A percentile compares a stretch with the other conserved stretches of the same genome.
Conservation (phyloP, 2,797 vertebrate genomes). For the Cuculus canorus region DNA sequence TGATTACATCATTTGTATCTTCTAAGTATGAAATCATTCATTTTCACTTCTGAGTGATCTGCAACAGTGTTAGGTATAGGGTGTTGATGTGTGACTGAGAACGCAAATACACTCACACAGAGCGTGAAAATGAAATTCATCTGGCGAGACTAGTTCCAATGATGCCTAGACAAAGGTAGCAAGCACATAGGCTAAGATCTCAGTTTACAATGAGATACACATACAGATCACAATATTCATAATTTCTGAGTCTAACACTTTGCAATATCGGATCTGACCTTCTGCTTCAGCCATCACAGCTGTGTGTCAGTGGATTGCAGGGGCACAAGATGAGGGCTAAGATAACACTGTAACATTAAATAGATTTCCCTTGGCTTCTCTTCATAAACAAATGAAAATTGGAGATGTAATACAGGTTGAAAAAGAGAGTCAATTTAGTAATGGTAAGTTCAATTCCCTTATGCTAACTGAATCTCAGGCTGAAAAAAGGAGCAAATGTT, state of each 20-base stretch:
- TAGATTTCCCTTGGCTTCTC: neutral
- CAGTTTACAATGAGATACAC: neutral
- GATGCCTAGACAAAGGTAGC: neutral
- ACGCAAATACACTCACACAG: neutral
- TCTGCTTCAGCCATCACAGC: neutral
- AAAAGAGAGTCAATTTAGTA: neutral
- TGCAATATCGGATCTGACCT: neutral
- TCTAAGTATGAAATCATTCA: neutral
- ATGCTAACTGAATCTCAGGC: neutral
- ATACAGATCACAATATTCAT: neutral
- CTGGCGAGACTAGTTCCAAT: neutral
- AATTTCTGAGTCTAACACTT: neutral
- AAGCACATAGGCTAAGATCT: neutral
- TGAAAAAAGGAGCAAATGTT: neutral
- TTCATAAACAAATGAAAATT: neutral
- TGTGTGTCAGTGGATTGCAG: neutral
- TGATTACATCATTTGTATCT: neutral
- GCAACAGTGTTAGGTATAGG: neutral
- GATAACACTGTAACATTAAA: neutral
- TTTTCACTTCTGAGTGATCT: neutral
- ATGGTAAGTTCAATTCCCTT: neutral
- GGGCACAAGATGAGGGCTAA: neutral
- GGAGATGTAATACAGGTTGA: neutral
- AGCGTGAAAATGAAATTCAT: neutral
- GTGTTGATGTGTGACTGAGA: neutral